phyloP scores from a whole-genome alignment of 2,113 vertebrate species.

The Phylloscopus whistleri region DNA sequence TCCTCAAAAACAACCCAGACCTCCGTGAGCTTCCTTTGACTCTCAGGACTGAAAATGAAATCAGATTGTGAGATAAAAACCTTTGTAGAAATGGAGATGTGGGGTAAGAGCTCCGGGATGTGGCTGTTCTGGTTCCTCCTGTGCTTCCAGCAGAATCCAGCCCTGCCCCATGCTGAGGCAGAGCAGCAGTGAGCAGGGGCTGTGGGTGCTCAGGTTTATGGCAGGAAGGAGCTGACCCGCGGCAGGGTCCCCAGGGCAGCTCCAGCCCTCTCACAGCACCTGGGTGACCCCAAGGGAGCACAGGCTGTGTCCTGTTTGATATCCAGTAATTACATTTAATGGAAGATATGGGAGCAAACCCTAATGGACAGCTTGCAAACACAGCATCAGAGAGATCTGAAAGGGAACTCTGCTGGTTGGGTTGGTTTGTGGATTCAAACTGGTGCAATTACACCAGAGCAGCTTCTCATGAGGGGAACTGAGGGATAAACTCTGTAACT shows the following conservation, averaged over 20 bases:
- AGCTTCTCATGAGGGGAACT: neutral
- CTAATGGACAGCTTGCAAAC: neutral
- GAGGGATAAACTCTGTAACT: neutral
- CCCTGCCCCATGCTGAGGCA: rapidly evolving
- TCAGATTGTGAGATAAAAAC: neutral
- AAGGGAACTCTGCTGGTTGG: neutral
- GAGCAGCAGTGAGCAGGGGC: neutral
- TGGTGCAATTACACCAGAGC: neutral
- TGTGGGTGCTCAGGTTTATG: rapidly evolving
- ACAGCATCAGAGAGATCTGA: neutral
- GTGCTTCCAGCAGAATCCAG: neutral
- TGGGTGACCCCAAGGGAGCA: neutral
- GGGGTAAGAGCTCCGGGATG: neutral
- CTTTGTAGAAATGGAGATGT: neutral
- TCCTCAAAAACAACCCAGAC: neutral
- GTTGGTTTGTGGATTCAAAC: neutral
- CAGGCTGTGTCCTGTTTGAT: rapidly evolving
- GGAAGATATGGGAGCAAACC: neutral
- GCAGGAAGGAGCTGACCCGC: neutral
- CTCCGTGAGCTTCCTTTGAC: neutral
- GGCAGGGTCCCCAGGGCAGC: neutral
- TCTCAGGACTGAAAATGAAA: neutral
- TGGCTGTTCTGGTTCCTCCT: neutral
- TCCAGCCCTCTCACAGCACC: neutral
- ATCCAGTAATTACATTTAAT: neutral